These are phyloP conservation scores for Atopsyche davidsoni DNA, from an alignment of 1,140 invertebrate species.

Conservation along the genomic window DNA sequence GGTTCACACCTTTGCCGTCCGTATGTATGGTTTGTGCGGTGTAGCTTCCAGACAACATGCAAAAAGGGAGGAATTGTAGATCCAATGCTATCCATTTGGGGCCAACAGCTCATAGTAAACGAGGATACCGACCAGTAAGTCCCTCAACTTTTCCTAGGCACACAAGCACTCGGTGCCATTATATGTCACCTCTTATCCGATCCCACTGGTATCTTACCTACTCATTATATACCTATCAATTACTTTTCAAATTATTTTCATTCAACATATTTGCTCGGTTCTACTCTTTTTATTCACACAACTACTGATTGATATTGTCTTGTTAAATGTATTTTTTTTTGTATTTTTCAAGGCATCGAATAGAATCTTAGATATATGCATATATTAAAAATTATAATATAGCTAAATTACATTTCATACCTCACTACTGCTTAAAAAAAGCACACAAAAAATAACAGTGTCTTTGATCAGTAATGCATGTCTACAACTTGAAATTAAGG, in stretches of 20 bases:
- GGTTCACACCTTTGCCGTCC: constrained; percentile 27
- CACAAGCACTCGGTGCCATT: constrained; percentile 36
- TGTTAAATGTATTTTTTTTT: too few species aligned
- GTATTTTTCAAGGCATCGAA: too few species aligned
- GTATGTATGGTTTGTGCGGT: constrained; percentile 34
- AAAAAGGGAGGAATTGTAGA: constrained; percentile 94
- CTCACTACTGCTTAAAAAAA: too few species aligned
- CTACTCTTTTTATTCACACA: too few species aligned
- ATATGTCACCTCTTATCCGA: too few species aligned
- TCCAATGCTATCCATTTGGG: constrained; percentile 95
- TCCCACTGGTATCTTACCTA: constrained; percentile 14
- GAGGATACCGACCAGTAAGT: constrained; percentile 94
- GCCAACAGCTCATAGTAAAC: constrained; percentile 93
- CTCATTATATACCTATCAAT: constrained; percentile 10
- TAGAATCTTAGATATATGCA: too few species aligned
- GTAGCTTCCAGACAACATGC: constrained; percentile 88
- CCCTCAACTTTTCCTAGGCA: constrained; percentile 31
- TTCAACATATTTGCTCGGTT: neutral
- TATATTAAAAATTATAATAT: too few species aligned
- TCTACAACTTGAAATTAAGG: too few species aligned
- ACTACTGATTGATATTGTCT: too few species aligned
- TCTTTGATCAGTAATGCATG: too few species aligned
- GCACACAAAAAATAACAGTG: too few species aligned
- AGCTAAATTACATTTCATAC: too few species aligned
- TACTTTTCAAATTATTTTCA: constrained; percentile 17